Evolutionary conservation across 1,140 invertebrate species (phyloP).

Genomic region (Cydia splendana): DNA sequence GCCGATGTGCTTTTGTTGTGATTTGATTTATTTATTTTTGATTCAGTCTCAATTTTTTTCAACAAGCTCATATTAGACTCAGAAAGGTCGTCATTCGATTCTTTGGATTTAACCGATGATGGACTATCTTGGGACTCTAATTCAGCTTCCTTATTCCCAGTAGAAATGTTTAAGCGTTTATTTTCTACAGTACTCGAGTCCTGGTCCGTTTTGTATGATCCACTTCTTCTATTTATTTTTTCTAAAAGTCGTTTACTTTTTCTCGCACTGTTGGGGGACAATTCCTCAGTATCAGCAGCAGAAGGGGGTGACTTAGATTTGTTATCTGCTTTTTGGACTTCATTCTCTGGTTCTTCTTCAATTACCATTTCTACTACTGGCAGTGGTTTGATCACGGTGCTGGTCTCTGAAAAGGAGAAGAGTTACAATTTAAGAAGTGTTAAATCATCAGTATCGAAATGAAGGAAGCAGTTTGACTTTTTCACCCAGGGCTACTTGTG

Average conservation of each 20-base stretch:
- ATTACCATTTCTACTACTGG: conserved; percentile 52
- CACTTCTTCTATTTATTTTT: conserved; percentile 31
- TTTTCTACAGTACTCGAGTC: neutral
- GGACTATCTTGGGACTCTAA: neutral
- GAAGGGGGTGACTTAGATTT: conserved; percentile 1
- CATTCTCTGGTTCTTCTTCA: conserved; percentile 55
- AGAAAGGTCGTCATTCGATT: neutral
- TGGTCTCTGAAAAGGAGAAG: conserved; percentile 44
- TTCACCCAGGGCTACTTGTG: neutral
- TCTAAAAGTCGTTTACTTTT: conserved; percentile 49
- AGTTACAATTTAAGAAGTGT: neutral
- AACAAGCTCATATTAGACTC: neutral
- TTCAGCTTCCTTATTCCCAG: neutral
- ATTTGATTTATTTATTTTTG: conserved; percentile 3
- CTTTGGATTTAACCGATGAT: conserved; percentile 5
- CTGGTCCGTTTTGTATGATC: neutral
- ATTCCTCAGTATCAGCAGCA: conserved; percentile 19
- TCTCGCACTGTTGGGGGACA: conserved; percentile 37
- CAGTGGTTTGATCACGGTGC: conserved; percentile 38
- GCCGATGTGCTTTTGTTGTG: conserved; percentile 5
- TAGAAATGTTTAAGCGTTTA: neutral
- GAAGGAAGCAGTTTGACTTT: neutral
- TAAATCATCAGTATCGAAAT: too few species aligned
- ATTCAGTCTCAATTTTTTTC: neutral
- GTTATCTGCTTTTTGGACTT: conserved; percentile 38